Conservation (phyloP, 2,113 vertebrate genomes). For the human (Homo sapiens) region GRCh38 chr2:113356501-113357000, state of each 20-base stretch:
- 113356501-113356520: conserved; percentile 37
- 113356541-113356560: neutral
- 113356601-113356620: neutral
- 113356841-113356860: neutral
- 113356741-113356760: neutral
- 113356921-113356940: neutral
- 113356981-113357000: neutral
- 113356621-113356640: neutral
- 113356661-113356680: neutral
- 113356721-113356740: neutral
- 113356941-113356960: neutral
- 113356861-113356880: neutral
- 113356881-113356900: neutral
- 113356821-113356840: neutral
- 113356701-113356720: neutral
- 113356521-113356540: neutral
- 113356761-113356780: neutral
- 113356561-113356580: conserved; percentile 20
- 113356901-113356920: neutral
- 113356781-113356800: neutral
- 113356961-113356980: neutral
- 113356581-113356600: neutral
- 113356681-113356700: no score
- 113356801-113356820: neutral
- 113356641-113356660: neutral